Percentiles rank a stretch among this genome's conserved stretches.
Evolutionary conservation across 2,113 vertebrate genomes (phyloP).

Genomic region (Poeciliopsis retropinna): DNA sequence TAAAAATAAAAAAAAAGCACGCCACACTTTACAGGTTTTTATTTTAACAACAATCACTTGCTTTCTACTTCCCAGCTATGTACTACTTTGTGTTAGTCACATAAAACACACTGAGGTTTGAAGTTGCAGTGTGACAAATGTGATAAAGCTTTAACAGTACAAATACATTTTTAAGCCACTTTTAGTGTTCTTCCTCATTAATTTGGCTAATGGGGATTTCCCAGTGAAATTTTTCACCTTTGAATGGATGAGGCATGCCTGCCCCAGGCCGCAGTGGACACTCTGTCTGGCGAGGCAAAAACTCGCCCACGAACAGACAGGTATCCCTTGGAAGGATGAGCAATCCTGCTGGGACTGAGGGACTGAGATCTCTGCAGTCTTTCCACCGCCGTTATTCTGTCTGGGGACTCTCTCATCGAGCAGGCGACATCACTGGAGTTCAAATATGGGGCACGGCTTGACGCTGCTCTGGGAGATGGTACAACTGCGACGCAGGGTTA

Average conservation of each 20-base stretch:
- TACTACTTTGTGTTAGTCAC: background rate
- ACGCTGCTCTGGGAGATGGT: conserved; percentile 7
- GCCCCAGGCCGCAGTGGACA: conserved; percentile 34
- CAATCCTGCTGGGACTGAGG: conserved; percentile 66
- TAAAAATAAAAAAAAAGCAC: no score
- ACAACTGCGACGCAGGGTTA: conserved; percentile 25
- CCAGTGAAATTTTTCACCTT: conserved; percentile 24
- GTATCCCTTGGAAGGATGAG: conserved; percentile 43
- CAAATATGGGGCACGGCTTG: background rate
- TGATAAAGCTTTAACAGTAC: background rate
- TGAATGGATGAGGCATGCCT: conserved; percentile 21
- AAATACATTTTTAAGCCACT: background rate
- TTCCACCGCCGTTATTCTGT: conserved; percentile 19
- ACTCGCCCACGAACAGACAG: conserved; percentile 42
- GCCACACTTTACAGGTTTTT: no score
- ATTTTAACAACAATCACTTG: no score
- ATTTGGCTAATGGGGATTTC: background rate
- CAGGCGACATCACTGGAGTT: background rate
- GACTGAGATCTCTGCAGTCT: conserved; percentile 67
- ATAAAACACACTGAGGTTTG: background rate
- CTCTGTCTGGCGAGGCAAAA: conserved; percentile 60
- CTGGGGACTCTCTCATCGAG: conserved; percentile 9
- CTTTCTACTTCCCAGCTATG: background rate
- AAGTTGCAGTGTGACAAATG: background rate
- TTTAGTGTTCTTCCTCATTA: background rate